Base-by-base conservation (phyloP, 2,113 vertebrate genomes). In the Procavia capensis region DNA sequence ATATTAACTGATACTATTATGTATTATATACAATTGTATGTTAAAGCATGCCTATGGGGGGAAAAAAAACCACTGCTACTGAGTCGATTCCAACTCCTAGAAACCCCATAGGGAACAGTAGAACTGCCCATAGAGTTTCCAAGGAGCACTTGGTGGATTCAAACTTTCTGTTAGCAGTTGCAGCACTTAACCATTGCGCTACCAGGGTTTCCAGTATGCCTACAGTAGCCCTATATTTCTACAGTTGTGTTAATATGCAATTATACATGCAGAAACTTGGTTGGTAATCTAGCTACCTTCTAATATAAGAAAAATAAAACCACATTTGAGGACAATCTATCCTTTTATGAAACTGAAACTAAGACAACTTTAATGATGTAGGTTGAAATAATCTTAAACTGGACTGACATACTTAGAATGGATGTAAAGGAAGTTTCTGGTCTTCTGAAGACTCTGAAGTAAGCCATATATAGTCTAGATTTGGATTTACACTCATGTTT, bases 301-400 rank as follows among this genome's bases (percentile, higher is more conserved):
- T 61, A 92, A 78, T 79, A 75, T 27, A 81, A 92, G 24, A 85
- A 81, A 25, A 93, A 91, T 4, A 39, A 61, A 2, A 39, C 59
- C 50, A 86, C 22, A 82, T 72, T 93, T 95, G 90, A 93, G 54
- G 19, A 94, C 2, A 89, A 43, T 83, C 78, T 91, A 50, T 41
- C 39, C n/a, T 54, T 41, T 36, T 61, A 94, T 63, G 75, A 85
- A 91, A 64, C 76, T 84, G 90, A 16, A 93, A 9, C 27, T 82
- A 88, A 93, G 89, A 95, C 1, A 81, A 36, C 36, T 86, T 34
- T 90, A 31, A 57, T 34, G 24, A 94, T 85, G 41, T 79, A 85
- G 25, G 10, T 54, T 91, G 27, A 85, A 36, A 85, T 8, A 88
- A 88, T 64, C 17, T 2, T 94, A 9, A 59, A 76, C 36, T 80